These are phyloP conservation scores for Pseudolaguvia tuberculata DNA, from an alignment of 2,113 vertebrate genomes.

Conservation along the genomic window DNA sequence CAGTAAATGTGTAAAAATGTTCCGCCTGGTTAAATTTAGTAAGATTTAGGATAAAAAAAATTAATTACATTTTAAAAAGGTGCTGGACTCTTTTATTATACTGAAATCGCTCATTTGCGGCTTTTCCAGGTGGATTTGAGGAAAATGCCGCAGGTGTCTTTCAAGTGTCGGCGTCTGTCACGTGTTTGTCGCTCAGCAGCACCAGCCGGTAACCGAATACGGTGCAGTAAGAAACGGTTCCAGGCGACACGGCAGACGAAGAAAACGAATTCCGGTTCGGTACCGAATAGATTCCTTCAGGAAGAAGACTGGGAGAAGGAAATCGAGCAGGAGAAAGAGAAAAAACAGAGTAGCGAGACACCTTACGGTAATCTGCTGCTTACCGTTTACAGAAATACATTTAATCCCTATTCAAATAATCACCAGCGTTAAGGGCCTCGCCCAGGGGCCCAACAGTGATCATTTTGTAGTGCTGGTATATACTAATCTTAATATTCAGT, in stretches of 20 bases:
- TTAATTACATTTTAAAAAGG: too few species aligned
- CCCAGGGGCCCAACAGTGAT: too few species aligned
- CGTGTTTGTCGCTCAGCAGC: not conserved
- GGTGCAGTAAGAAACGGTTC: not conserved
- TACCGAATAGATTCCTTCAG: not conserved
- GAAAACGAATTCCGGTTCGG: not conserved
- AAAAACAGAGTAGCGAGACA: not conserved
- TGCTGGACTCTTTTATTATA: too few species aligned
- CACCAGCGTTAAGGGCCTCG: too few species aligned
- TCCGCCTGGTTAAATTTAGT: too few species aligned
- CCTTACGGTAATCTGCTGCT: conserved; percentile 53
- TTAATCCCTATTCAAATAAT: too few species aligned
- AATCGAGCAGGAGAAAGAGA: conserved; percentile 34
- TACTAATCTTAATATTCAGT: too few species aligned
- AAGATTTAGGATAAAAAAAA: too few species aligned
- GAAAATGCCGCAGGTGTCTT: conserved; percentile 26
- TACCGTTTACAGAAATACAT: too few species aligned
- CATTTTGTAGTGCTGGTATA: too few species aligned
- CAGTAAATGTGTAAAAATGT: not conserved
- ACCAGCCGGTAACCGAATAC: not conserved
- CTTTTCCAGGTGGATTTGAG: not conserved
- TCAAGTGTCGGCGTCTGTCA: not conserved
- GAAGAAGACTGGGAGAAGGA: conserved; percentile 69
- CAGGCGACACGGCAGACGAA: not conserved
- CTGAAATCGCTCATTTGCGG: too few species aligned